phyloP scores from a whole-genome alignment of 2,113 vertebrate genomes.

The Ophiodon elongatus region DNA sequence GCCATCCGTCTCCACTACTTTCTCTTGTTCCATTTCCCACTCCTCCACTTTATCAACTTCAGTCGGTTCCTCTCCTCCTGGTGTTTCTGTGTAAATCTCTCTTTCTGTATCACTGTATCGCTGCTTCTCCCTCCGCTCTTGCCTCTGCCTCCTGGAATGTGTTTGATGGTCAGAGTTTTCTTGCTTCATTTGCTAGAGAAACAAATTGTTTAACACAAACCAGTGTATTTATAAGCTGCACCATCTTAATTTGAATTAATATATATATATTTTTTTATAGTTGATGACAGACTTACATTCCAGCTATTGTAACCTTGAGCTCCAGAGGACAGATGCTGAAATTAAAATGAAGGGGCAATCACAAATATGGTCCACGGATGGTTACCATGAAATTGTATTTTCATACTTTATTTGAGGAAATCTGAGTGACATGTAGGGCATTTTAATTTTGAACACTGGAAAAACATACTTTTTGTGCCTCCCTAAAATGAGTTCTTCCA shows the following conservation, averaged over 20 bases:
- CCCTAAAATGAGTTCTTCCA: slow-evolving; percentile 60
- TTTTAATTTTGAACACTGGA: slow-evolving; percentile 5
- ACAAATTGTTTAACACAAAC: slow-evolving; percentile 14
- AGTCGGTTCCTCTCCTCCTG: slow-evolving; percentile 22
- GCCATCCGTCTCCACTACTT: not conserved
- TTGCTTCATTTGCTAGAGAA: slow-evolving; percentile 61
- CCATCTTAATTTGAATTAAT: not conserved
- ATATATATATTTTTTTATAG: not conserved
- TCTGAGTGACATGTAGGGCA: not conserved
- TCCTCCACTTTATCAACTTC: slow-evolving; percentile 11
- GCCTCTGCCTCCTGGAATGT: not conserved
- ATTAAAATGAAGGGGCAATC: slow-evolving; percentile 33
- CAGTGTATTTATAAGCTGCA: not conserved
- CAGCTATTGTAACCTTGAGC: slow-evolving; percentile 65
- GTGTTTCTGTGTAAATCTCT: not conserved
- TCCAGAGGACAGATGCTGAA: slow-evolving; percentile 69
- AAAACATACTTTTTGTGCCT: slow-evolving; percentile 67
- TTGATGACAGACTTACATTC: slow-evolving; percentile 68
- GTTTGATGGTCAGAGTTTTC: slow-evolving; percentile 40
- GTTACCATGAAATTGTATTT: slow-evolving; percentile 20
- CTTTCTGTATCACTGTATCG: slow-evolving; percentile 31
- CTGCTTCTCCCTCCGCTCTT: slow-evolving; percentile 7
- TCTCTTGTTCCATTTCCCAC: slow-evolving; percentile 19
- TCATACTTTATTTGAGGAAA: slow-evolving; percentile 24
- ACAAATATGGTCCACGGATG: not conserved